A percentile compares a stretch with the other conserved stretches of the same genome.
phyloP scores from a whole-genome alignment of 1,140 invertebrate species.

The Bursaphelenchus mucronatus region DNA sequence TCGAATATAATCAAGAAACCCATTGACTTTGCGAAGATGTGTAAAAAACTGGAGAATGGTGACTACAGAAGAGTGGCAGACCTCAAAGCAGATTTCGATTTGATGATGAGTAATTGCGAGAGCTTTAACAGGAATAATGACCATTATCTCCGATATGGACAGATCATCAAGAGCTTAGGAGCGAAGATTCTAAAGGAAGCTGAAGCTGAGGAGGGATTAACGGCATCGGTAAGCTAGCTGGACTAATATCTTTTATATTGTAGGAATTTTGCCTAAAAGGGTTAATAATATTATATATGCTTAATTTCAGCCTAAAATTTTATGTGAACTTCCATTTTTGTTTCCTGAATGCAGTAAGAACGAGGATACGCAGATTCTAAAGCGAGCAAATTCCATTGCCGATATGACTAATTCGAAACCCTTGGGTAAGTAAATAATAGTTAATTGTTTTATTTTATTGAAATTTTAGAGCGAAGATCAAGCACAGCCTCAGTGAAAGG shows the following conservation, averaged over 20 bases:
- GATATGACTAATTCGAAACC: no score
- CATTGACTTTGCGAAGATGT: constrained; percentile 39
- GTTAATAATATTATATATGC: background rate
- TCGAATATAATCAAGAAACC: constrained; percentile 28
- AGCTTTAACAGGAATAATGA: constrained; percentile 35
- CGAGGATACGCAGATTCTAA: no score
- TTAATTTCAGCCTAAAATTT: no score
- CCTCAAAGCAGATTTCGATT: constrained; percentile 28
- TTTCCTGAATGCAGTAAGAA: no score
- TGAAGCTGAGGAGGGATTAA: constrained; percentile 24
- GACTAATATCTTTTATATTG: background rate
- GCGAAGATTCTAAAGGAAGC: constrained; percentile 28
- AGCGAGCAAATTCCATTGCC: no score
- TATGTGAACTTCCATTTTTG: no score
- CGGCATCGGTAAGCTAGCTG: constrained; percentile 22
- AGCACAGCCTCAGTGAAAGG: no score
- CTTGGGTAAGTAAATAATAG: no score
- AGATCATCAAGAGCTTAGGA: constrained; percentile 33
- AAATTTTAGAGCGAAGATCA: no score
- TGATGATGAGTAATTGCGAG: constrained; percentile 43
- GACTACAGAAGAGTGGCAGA: constrained; percentile 36
- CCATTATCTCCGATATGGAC: constrained; percentile 31
- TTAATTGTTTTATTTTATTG: no score
- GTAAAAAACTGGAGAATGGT: constrained; percentile 19
- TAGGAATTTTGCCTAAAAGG: constrained; percentile 6